Percentiles rank a stretch among this genome's conserved stretches.
Evolutionary conservation across 2,797 vertebrate genomes (phyloP).

Genomic region (Hozukius guyotensis): DNA sequence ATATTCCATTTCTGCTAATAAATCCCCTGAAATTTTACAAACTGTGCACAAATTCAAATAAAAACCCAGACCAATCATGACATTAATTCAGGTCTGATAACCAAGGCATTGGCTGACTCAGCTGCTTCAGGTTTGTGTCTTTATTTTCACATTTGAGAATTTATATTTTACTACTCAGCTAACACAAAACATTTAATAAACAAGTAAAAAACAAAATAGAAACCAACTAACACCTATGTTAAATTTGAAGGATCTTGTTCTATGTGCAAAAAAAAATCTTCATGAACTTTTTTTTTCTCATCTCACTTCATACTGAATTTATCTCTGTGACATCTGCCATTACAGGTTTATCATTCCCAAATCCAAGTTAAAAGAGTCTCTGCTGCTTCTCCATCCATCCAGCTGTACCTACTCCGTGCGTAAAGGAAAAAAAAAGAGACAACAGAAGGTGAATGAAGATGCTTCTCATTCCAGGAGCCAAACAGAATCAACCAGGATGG

Average conservation of each 20-base stretch:
- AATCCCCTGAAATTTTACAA: not conserved
- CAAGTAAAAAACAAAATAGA: not conserved
- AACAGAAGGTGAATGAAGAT: not conserved
- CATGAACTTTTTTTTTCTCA: not conserved
- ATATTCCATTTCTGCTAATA: too few relatives aligned
- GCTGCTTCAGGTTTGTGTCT: not conserved
- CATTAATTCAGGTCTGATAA: not conserved
- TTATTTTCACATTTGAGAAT: slow-evolving; percentile 34
- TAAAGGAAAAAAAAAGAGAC: not conserved
- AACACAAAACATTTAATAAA: not conserved
- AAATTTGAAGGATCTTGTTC: not conserved
- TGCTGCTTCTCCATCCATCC: not conserved
- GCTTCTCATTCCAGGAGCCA: not conserved
- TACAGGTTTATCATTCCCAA: not conserved
- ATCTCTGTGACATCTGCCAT: not conserved
- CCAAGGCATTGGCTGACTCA: not conserved
- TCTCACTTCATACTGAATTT: not conserved
- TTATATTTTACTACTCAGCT: not conserved
- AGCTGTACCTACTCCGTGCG: not conserved
- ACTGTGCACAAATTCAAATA: not conserved
- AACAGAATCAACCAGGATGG: not conserved
- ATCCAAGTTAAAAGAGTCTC: not conserved
- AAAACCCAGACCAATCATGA: not conserved
- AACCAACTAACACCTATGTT: not conserved
- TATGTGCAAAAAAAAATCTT: not conserved